A percentile compares a stretch with the other conserved stretches of the same genome.
Evolutionary conservation across 2,797 vertebrate genomes (phyloP).

Genomic region (Decapterus maruadsi): DNA sequence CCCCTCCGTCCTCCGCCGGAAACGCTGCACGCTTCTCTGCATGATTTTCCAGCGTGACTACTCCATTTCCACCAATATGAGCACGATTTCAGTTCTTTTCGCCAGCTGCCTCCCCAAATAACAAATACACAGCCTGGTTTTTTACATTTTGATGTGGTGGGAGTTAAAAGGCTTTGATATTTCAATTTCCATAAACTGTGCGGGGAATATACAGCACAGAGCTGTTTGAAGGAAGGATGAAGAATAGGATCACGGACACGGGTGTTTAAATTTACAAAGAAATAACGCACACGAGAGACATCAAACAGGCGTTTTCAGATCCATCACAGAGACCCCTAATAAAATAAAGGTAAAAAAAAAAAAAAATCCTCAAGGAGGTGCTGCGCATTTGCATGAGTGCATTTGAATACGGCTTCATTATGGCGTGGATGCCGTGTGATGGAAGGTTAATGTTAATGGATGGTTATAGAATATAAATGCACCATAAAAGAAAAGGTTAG

Average conservation of each 20-base stretch:
- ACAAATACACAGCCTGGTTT: conserved; percentile 52
- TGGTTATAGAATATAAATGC: conserved; percentile 27
- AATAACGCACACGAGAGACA: conserved; percentile 55
- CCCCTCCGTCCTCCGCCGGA: conserved; percentile 34
- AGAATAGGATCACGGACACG: conserved; percentile 63
- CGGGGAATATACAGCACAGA: conserved; percentile 59
- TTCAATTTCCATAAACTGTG: conserved; percentile 79
- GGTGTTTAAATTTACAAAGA: conserved; percentile 64
- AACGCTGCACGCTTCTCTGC: conserved; percentile 13
- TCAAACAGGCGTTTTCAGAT: conserved; percentile 60
- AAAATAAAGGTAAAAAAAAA: conserved; percentile 31
- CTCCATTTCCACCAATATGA: conserved; percentile 17
- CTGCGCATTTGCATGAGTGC: conserved; percentile 20
- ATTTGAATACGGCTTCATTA: conserved; percentile 44
- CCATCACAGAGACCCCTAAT: conserved; percentile 38
- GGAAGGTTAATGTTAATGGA: conserved; percentile 43
- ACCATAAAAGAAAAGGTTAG: conserved; percentile 25
- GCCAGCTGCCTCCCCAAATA: conserved; percentile 48
- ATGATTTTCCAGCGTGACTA: conserved; percentile 26
- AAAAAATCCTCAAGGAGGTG: conserved; percentile 45
- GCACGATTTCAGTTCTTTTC: conserved; percentile 40
- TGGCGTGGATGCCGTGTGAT: conserved; percentile 28
- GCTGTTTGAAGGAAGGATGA: conserved; percentile 68
- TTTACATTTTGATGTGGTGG: conserved; percentile 62
- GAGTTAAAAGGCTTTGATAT: conserved; percentile 79